Conservation (phyloP, 2,888 invertebrate genomes). For the Quadroppia sp. region DNA sequence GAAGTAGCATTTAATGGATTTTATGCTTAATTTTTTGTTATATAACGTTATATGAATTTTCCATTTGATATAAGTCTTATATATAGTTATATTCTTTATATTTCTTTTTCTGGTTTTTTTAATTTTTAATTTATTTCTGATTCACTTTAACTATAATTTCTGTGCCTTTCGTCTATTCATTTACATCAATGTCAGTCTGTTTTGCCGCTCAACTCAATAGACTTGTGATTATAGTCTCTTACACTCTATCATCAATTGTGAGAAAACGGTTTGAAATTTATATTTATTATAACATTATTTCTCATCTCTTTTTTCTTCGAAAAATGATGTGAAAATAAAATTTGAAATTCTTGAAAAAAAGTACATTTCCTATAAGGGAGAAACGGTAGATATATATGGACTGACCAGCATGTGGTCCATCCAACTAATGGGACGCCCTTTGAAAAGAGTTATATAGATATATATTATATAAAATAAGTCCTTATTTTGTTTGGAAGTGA, state of each 20-base stretch:
- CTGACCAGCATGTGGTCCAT: constrained; percentile 25
- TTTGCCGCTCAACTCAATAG: neutral
- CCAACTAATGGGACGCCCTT: constrained; percentile 8
- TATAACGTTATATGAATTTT: neutral
- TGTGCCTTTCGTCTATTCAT: neutral
- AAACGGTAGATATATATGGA: neutral
- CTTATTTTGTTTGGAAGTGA: neutral
- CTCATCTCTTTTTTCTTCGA: no score
- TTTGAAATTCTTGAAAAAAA: neutral
- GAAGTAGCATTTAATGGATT: constrained; percentile 21
- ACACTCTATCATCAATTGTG: neutral
- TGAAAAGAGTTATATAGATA: constrained; percentile 26
- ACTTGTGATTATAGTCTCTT: neutral
- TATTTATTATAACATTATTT: neutral
- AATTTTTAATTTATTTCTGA: neutral
- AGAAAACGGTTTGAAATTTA: neutral
- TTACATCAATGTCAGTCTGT: neutral
- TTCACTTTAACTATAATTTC: neutral
- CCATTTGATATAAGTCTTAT: no score
- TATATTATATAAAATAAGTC: neutral
- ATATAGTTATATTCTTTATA: no score
- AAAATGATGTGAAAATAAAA: neutral
- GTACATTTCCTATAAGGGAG: neutral
- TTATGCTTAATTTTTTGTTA: neutral
- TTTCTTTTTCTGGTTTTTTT: neutral